Evolutionary conservation across 2,888 invertebrate genomes (phyloP), one percentile per base, ranked within the genome.

Genomic region (Drosophila gaucha): DNA sequence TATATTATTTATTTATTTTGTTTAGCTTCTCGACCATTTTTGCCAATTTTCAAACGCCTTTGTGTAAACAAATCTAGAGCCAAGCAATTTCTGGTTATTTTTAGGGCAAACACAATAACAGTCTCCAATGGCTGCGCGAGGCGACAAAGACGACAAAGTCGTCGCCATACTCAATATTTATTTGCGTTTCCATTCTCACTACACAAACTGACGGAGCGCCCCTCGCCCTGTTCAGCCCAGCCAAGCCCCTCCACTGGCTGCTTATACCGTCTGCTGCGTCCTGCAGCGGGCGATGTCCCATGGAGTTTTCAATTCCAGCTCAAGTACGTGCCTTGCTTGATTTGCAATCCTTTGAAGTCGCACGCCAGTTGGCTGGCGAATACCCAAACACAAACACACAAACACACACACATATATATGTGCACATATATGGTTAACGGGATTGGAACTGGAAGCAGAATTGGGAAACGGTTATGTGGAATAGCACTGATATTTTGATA

Each of bases 121-220:
- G 63, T 67, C 59, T 52, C 49, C 54, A 35, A 54, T 22, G 67
- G 56, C 41, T 39, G 55, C 18, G 24, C 66, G 59, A 44, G 38
- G 38, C 52, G 30, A 59, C 52, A 59, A 54, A 47, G 35, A 20
- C 60, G 55, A 20, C 35, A 26, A n/a, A 47, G 39, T 46, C 50
- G 67, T 55, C 67, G 67, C 77, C 74, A 64, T 59, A 67, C 67
- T 70, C 74, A 68, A 86, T 80, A 80, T 86, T 71, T 83, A 83
- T 83, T 80, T 83, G 67, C 76, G 65, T 74, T 76, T 67, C 66
- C 67, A 79, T 67, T 78, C 77, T 67, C 66, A 64, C 74, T 54
- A 71, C 41, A 57, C 58, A 69, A 68, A 54, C 69, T 47, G 16
- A 51, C 3, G 33, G 9, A 8, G 38, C 31, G 6, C 16, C n/a